Percentiles rank a stretch among this genome's conserved stretches.
Conservation (phyloP, 2,888 invertebrate genomes). For the Yponomeuta plumbellus region DNA sequence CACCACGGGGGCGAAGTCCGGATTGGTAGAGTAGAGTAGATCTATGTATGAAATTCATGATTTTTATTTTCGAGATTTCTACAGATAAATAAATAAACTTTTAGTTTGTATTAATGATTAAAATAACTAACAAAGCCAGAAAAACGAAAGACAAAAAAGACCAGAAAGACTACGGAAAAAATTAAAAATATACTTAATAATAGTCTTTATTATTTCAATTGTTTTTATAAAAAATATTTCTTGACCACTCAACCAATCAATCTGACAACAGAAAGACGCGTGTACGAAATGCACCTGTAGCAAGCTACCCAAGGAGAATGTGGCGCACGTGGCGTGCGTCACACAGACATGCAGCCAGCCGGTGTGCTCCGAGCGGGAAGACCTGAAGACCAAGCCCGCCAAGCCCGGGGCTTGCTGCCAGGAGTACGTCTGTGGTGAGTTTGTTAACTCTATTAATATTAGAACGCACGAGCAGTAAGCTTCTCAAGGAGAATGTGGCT, state of each 20-base stretch:
- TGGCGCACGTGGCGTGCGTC: conserved; percentile 78
- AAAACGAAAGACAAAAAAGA: too few relatives aligned
- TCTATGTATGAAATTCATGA: too few relatives aligned
- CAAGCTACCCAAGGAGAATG: conserved; percentile 34
- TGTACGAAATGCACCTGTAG: conserved; percentile 85
- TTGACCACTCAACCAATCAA: neutral
- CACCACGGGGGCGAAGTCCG: too few relatives aligned
- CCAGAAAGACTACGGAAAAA: too few relatives aligned
- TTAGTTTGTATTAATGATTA: too few relatives aligned
- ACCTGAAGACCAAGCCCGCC: conserved; percentile 68
- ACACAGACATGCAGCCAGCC: conserved; percentile 78
- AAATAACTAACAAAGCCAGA: too few relatives aligned
- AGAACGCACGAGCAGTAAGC: conserved; percentile 25
- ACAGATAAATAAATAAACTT: too few relatives aligned
- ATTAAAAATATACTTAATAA: too few relatives aligned
- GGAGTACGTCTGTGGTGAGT: conserved; percentile 80
- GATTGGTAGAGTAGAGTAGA: too few relatives aligned
- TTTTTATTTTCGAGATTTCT: too few relatives aligned
- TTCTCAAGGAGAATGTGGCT: conserved; percentile 37
- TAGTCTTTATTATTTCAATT: too few relatives aligned
- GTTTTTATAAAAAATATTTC: neutral
- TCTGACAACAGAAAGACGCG: conserved; percentile 77
- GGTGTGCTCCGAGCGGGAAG: conserved; percentile 72
- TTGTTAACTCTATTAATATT: neutral
- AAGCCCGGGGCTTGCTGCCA: conserved; percentile 82